Percentiles rank a stretch among this genome's conserved stretches.
These are phyloP conservation scores for Rhagoletis zephyria DNA, from an alignment of 1,140 invertebrate species.

Conservation along the genomic window DNA sequence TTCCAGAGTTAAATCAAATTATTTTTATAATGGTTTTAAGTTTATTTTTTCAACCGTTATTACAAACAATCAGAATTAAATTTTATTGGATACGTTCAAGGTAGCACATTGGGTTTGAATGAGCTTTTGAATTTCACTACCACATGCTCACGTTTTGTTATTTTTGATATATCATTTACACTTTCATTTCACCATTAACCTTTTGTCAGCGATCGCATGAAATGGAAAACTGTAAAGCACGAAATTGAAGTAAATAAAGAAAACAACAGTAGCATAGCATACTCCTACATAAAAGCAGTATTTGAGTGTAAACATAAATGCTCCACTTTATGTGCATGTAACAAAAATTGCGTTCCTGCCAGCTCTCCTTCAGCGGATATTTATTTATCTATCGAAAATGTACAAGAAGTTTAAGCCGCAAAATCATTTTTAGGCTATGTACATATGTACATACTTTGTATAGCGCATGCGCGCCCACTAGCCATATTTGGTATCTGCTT, in stretches of 20 bases:
- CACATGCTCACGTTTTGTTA: not conserved
- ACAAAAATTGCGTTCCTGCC: not conserved
- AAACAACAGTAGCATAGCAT: not conserved
- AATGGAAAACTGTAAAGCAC: conserved; percentile 12
- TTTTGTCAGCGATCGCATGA: not conserved
- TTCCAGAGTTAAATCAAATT: no score
- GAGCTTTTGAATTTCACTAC: not conserved
- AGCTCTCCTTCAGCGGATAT: not conserved
- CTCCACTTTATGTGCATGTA: conserved; percentile 30
- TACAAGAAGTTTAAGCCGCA: no score
- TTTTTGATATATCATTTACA: not conserved
- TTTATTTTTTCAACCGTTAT: no score
- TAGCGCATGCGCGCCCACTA: not conserved
- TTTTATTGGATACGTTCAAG: no score
- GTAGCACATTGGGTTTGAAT: no score
- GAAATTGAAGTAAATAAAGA: not conserved
- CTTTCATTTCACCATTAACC: conserved; percentile 27
- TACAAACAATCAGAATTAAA: no score
- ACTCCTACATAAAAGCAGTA: not conserved
- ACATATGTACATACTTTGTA: not conserved
- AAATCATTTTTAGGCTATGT: not conserved
- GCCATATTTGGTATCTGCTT: not conserved
- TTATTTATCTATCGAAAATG: not conserved
- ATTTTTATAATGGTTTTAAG: no score
- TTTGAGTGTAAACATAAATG: not conserved